Evolutionary conservation across 2,113 vertebrate species (phyloP), one percentile per base, ranked within the genome.

Genomic region (Brachyhypopomus gauderio): DNA sequence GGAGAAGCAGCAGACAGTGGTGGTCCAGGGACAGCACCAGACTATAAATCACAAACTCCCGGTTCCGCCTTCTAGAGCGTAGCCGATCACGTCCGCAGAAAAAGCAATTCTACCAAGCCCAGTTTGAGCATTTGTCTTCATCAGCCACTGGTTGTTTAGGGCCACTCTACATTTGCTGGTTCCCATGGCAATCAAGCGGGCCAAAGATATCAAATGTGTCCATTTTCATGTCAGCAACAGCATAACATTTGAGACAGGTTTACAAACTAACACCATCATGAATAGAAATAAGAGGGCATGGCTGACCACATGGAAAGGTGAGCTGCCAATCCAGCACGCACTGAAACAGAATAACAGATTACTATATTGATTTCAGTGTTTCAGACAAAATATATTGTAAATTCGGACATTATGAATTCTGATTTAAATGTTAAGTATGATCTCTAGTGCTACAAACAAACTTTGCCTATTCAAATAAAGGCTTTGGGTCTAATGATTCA

Each of bases 101-200:
- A 93, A 93, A 93, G 92, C 93, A 94, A 93, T 94, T 93, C 92
- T 93, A 92, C 91, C 90, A 92, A 92, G 91, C 89, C 90, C 90
- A 86, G 90, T 93, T 92, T 92, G 86, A 90, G 92, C 93, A 93
- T 94, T 93, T 92, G 92, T 94, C 93, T 94, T 94, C 92, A 94
- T 94, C 91, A 94, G 87, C 84, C 80, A n/a, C 85, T 87, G 91
- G 90, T 91, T 91, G 90, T 91, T 93, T 92, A 89, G 90, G 89
- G 86, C 84, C 81, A 38, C 79, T 88, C 89, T 85, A 88, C 85
- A 89, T 90, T 89, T 84, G 86, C 84, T 84, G 86, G 84, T 88
- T 90, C 89, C 88, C 86, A 86, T 88, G 87, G 90, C 90, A 88
- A 92, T 91, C 91, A 93, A 91, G 90, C 87, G 67, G 86, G 83